Base-by-base conservation (phyloP, 2,113 vertebrate species). In the Fulmarus glacialis region DNA sequence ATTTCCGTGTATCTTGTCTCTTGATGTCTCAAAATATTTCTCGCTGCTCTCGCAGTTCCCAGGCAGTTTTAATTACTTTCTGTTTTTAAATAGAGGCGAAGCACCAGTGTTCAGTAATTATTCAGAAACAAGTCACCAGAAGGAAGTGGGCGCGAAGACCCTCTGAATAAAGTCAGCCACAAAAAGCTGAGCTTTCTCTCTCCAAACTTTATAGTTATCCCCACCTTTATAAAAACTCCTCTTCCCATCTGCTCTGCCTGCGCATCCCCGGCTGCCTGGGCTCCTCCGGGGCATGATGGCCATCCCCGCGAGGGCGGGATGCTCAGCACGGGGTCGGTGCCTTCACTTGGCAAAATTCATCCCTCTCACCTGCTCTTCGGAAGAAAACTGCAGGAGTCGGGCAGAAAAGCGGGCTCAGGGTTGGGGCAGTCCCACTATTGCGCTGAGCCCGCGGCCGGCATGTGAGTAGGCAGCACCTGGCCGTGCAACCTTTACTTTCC, bases 51-150 rank as follows among this genome's bases (percentile, higher is more conserved):
- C 4, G 36, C 40, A 79, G 82, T 93, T 97, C 89, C 84, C 89
- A 97, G 62, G 82, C 32, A 79, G 81, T 96, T 97, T 97, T 90
- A 70, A 93, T 80, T 82, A 55, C 87, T 90, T 82, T 81, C 23
- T 52, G 36, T 59, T 96, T 93, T 94, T 91, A 96, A 92, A 71
- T 42, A 78, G 91, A 84, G 42, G 50, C 4, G 18, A 92, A 97
- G 43, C 70, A 90, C 53, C 89, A 63, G 80, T 26, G 73, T 96
- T 96, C 93, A 95, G 92, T 56, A 78, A 59, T 93, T 97, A 86
- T 68, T 91, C 81, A 94, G 82, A 78, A 77, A 95, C 6, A 56
- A 95, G 80, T 19, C 27, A 38, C 81, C 82, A 72, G 75, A 94
- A 97, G 75, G 82, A 94, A 63, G 42, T 8, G 32, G 66, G 82